phyloP scores from a whole-genome alignment of 1,140 invertebrate genomes.

The Saccostrea cuccullata region DNA sequence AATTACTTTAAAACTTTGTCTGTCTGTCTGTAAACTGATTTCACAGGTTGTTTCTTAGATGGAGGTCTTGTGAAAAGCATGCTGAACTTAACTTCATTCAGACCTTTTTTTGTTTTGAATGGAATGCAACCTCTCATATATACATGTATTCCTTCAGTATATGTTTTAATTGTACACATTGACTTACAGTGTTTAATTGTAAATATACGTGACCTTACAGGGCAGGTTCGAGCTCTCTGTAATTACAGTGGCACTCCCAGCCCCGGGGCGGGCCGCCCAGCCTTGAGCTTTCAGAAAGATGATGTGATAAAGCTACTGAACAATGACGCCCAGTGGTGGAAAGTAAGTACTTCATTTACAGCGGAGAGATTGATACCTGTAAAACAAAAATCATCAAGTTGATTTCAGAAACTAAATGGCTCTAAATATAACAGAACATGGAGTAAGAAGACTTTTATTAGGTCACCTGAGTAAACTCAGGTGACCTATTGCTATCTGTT shows the following conservation, averaged over 20 bases:
- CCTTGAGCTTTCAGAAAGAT: conserved; percentile 68
- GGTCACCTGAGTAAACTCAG: no score
- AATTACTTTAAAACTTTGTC: no score
- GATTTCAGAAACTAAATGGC: not conserved
- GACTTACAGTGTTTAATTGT: not conserved
- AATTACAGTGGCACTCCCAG: conserved; percentile 67
- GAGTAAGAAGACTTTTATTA: not conserved
- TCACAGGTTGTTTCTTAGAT: no score
- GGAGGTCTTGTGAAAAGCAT: no score
- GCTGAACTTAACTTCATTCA: no score
- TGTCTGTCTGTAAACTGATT: no score
- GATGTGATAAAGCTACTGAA: conserved; percentile 73
- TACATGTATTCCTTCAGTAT: no score
- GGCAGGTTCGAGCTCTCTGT: conserved; percentile 55
- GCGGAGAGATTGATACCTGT: not conserved
- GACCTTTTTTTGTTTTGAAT: no score
- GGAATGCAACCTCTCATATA: no score
- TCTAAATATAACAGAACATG: not conserved
- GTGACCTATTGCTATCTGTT: no score
- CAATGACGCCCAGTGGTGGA: conserved; percentile 72
- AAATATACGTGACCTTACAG: conserved; percentile 11
- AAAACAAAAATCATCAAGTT: not conserved
- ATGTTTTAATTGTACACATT: not conserved
- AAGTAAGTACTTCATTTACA: conserved; percentile 64
- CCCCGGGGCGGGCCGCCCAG: conserved; percentile 59